Conservation (phyloP, 2,888 invertebrate genomes). For the Diaphora mendica region DNA sequence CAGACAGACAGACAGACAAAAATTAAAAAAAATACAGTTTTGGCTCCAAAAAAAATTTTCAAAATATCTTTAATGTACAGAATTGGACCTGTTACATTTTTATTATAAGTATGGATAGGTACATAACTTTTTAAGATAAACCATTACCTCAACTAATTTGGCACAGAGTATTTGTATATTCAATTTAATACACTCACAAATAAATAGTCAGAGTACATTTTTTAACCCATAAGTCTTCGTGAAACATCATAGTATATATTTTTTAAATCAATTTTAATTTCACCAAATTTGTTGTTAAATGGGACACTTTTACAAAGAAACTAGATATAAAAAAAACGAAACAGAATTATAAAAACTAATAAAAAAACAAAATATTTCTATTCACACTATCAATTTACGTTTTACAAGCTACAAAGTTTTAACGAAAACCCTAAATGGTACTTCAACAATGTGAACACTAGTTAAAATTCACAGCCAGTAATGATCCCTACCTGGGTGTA, state of each 20-base stretch:
- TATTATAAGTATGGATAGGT: neutral
- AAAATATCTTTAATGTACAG: no score
- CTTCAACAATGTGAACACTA: slow-evolving; percentile 38
- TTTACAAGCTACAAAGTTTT: slow-evolving; percentile 23
- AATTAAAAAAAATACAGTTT: no score
- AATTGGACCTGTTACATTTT: no score
- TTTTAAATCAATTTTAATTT: neutral
- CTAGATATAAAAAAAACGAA: neutral
- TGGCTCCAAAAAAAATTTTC: no score
- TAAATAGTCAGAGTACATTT: neutral
- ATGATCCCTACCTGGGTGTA: slow-evolving; percentile 42
- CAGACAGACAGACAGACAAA: no score
- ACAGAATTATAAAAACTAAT: neutral
- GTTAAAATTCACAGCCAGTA: slow-evolving; percentile 51
- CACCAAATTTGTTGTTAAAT: neutral
- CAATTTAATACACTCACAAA: no score
- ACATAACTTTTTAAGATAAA: neutral
- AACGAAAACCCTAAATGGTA: slow-evolving; percentile 23
- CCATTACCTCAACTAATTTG: neutral
- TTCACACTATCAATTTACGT: slow-evolving; percentile 18
- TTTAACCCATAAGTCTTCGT: neutral
- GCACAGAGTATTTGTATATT: no score
- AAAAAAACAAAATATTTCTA: no score
- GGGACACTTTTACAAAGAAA: neutral
- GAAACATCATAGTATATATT: neutral